A percentile compares a stretch with the other conserved stretches of the same genome.
These are phyloP conservation scores for cat (Felis catus) DNA, from an alignment of 2,113 vertebrate genomes.

Conservation along the genomic window F.catus_Fca126_mat1.0 CM031418.1:126052501-126053000, in stretches of 20 bases:
- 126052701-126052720: not conserved
- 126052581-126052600: not conserved
- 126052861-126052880: not conserved
- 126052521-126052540: not conserved
- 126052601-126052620: not conserved
- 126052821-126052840: not conserved
- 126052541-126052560: too few species aligned
- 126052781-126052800: not conserved
- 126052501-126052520: not conserved
- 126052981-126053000: not conserved
- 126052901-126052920: not conserved
- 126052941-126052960: not conserved
- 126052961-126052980: not conserved
- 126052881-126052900: not conserved
- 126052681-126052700: not conserved
- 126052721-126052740: not conserved
- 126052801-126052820: not conserved
- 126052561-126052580: not conserved
- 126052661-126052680: not conserved
- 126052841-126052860: not conserved
- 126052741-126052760: not conserved
- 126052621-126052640: too few species aligned
- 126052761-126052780: not conserved
- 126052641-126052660: not conserved
- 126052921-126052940: not conserved